These are phyloP conservation scores for Setophaga kirtlandii DNA, from an alignment of 2,113 vertebrate genomes.

Conservation along the genomic window DNA sequence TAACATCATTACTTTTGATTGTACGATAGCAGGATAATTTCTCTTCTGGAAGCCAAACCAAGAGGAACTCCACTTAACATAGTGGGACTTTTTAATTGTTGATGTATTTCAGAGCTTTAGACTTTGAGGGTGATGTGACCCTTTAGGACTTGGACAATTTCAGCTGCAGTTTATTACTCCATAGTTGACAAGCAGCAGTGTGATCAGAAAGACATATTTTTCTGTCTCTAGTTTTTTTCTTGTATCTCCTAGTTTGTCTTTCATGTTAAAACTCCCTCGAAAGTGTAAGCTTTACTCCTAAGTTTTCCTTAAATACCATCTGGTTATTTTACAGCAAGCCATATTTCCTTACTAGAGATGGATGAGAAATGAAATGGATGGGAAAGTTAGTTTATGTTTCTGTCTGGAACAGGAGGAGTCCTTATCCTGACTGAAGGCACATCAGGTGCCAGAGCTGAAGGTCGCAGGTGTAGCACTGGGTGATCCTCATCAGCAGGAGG, in stretches of 20 bases:
- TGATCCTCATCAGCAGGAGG: not conserved
- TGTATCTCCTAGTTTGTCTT: not conserved
- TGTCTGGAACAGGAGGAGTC: not conserved
- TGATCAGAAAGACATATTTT: not conserved
- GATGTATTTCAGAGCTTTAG: not conserved
- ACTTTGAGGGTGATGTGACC: not conserved
- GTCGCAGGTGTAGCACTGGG: not conserved
- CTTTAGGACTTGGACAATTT: not conserved
- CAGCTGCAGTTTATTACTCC: not conserved
- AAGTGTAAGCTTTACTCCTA: not conserved
- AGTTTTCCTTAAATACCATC: not conserved
- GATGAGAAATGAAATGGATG: not conserved
- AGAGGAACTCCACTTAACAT: not conserved
- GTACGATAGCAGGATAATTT: not conserved
- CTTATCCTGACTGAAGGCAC: not conserved
- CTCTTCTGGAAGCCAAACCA: not conserved
- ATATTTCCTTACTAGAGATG: not conserved
- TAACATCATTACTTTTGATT: not conserved
- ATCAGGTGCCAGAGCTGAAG: not conserved
- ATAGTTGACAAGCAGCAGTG: not conserved
- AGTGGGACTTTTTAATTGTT: not conserved
- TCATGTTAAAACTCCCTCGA: not conserved
- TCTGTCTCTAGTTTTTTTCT: not conserved
- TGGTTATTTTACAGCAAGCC: not conserved
- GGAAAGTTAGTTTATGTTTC: not conserved